A percentile compares a stretch with the other conserved stretches of the same genome.
Evolutionary conservation across 2,797 vertebrate species (phyloP).

Genomic region (Schizopygopsis pylzovi): DNA sequence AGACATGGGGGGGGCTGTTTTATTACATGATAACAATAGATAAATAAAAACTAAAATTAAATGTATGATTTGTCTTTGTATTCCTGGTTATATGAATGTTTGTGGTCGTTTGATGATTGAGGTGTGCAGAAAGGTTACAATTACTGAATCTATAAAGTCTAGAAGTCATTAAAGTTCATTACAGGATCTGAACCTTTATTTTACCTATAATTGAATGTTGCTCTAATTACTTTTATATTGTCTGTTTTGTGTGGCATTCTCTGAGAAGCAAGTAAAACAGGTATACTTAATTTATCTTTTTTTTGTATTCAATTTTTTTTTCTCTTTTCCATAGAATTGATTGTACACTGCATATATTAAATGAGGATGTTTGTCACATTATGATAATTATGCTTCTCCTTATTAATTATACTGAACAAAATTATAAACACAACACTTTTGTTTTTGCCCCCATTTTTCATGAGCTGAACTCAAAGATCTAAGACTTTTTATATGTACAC

Average conservation of each 20-base stretch:
- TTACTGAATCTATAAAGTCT: not conserved
- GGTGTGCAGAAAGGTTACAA: not conserved
- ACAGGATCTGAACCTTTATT: not conserved
- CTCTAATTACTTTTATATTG: constrained; percentile 58
- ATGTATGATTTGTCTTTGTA: constrained; percentile 16
- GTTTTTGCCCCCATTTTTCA: no score
- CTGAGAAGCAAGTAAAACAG: constrained; percentile 68
- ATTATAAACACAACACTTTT: no score
- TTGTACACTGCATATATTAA: not conserved
- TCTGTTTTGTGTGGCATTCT: constrained; percentile 71
- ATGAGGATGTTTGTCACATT: not conserved
- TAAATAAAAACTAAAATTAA: not conserved
- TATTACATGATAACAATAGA: constrained; percentile 48
- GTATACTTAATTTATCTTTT: constrained; percentile 49
- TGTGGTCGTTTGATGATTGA: not conserved
- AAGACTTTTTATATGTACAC: no score
- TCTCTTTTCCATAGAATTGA: not conserved
- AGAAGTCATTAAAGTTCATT: not conserved
- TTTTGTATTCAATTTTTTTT: not conserved
- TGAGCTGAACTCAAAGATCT: no score
- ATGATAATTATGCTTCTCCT: not conserved
- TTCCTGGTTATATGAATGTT: not conserved
- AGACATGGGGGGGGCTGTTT: constrained; percentile 21
- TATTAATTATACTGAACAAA: not conserved
- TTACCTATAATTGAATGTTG: not conserved